Conservation (phyloP, 2,888 invertebrate genomes). For the Drosophila peninsularis region DNA sequence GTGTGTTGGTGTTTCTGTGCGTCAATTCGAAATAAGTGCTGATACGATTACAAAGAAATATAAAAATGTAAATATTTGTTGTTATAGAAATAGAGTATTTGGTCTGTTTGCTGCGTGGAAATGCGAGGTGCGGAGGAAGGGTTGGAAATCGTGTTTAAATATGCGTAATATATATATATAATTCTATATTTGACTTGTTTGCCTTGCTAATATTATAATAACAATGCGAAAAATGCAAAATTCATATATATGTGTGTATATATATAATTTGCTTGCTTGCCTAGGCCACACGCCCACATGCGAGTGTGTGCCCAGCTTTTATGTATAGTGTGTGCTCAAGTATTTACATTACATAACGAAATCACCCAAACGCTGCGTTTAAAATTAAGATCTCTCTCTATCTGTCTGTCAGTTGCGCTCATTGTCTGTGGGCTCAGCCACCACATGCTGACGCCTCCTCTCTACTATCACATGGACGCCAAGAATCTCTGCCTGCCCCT, state of each 20-base stretch:
- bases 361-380: conserved; percentile 75
- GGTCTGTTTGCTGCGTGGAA: conserved; percentile 16
- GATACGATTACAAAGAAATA: conserved; percentile 34
- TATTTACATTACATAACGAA: conserved; percentile 70
- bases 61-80: conserved; percentile 26
- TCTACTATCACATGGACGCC: conserved; percentile 71
- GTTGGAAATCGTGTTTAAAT: conserved; percentile 34
- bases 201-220: conserved; percentile 37
- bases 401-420: neutral
- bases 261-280: conserved; percentile 18
- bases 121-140: conserved; percentile 13
- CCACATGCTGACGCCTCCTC: conserved; percentile 14
- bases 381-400: conserved; percentile 59
- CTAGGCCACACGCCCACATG: conserved; percentile 15
- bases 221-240: conserved; percentile 58
- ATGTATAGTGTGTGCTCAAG: conserved; percentile 28
- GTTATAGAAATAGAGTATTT: conserved; percentile 11
- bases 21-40: conserved; percentile 42
- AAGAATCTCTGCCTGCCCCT: conserved; percentile 8
- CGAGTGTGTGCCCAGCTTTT: conserved; percentile 2
- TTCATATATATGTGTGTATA: conserved; percentile 33
- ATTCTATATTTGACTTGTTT: conserved; percentile 27
- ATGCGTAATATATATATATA: conserved; percentile 23
- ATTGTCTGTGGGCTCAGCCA: neutral
- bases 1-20: conserved; percentile 26